phyloP scores from a whole-genome alignment of 2,888 invertebrate species.

The Xanthorhoe designata region DNA sequence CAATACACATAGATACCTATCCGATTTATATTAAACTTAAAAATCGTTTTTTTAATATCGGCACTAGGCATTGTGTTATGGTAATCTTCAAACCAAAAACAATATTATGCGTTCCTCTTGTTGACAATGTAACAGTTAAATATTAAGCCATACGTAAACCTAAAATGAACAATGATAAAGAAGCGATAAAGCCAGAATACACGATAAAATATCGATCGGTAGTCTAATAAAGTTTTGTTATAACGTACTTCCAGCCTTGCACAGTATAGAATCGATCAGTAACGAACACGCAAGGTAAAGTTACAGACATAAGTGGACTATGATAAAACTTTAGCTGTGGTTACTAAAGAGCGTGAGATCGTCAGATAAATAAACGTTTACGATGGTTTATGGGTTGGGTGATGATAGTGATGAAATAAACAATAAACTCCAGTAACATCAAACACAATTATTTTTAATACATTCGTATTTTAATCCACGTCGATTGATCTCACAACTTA shows the following conservation, averaged over 20 bases:
- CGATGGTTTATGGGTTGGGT: too few species aligned
- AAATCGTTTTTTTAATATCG: neutral
- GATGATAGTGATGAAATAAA: too few species aligned
- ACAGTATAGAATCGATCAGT: slow-evolving; percentile 7
- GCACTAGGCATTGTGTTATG: neutral
- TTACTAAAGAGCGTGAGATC: neutral
- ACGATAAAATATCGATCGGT: slow-evolving; percentile 65
- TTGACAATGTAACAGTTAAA: slow-evolving; percentile 7
- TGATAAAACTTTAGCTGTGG: neutral
- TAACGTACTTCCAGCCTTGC: slow-evolving; percentile 46
- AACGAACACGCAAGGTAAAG: neutral
- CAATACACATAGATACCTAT: neutral
- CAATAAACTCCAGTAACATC: too few species aligned
- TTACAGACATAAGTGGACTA: neutral
- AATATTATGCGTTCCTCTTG: neutral
- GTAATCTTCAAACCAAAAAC: neutral
- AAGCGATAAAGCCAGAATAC: slow-evolving; percentile 36
- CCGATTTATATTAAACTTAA: neutral
- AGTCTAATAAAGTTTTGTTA: slow-evolving; percentile 63
- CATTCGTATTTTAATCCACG: too few species aligned
- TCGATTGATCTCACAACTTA: too few species aligned
- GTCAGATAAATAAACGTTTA: neutral
- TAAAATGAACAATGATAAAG: slow-evolving; percentile 45
- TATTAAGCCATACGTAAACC: slow-evolving; percentile 11
- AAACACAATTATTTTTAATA: too few species aligned